Evolutionary conservation across 2,888 invertebrate species (phyloP).

Genomic region (Iselma pallidipennis): DNA sequence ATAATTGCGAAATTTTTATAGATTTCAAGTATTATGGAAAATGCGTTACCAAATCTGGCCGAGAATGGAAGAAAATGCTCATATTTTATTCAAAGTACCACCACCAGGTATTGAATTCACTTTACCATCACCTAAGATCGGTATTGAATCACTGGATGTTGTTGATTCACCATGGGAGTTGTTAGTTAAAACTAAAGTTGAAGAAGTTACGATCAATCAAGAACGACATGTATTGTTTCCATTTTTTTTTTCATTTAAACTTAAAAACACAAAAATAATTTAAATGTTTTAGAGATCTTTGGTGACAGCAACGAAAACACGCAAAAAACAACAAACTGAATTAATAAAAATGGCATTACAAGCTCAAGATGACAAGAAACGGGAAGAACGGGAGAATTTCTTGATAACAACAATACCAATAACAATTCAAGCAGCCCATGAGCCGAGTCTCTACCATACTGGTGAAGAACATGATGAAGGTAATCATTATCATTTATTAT

Average conservation of each 20-base stretch:
- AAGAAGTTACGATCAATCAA: constrained; percentile 98
- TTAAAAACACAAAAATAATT: not conserved
- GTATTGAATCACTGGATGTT: constrained; percentile 90
- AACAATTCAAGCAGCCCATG: constrained; percentile 92
- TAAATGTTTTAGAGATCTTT: constrained; percentile 72
- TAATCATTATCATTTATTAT: constrained; percentile 36
- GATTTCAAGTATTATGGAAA: constrained; percentile 96
- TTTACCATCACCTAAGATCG: constrained; percentile 97
- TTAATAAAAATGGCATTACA: constrained; percentile 93
- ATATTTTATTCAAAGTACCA: constrained; percentile 94
- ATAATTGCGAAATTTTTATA: constrained; percentile 39
- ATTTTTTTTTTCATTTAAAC: not conserved
- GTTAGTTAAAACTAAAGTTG: constrained; percentile 96
- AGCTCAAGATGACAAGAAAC: constrained; percentile 93
- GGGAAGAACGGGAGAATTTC: constrained; percentile 94
- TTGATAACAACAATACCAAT: constrained; percentile 95
- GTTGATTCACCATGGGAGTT: constrained; percentile 99
- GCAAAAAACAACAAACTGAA: constrained; percentile 99
- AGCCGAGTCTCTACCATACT: constrained; percentile 87
- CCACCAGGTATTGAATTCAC: constrained; percentile 99
- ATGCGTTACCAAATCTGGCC: constrained; percentile 98
- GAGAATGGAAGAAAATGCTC: constrained; percentile 98
- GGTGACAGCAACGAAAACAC: constrained; percentile 97
- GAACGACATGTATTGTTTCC: constrained; percentile 81
- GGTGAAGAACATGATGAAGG: constrained; percentile 88